Evolutionary conservation across 2,888 invertebrate genomes (phyloP), one percentile per base, ranked within the genome.

Genomic region (Idaea straminata): DNA sequence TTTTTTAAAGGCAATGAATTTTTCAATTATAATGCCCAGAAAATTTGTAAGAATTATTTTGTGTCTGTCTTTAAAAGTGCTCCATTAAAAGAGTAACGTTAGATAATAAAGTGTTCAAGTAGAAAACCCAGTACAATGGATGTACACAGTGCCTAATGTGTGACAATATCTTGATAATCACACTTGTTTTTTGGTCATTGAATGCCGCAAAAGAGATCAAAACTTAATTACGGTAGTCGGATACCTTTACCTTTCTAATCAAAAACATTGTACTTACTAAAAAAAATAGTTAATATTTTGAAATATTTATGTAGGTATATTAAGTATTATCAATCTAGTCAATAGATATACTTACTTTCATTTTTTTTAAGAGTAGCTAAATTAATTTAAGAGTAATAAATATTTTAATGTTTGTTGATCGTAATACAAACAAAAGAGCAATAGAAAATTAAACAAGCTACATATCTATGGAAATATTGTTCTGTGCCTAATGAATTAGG

Each of bases 101-200:
- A 88, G 87, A 79, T 78, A 68, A 77, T 72, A 74, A 80, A 85
- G 89, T 91, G 89, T 89, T 90, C 89, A 88, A 60, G 88, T 89
- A 89, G 88, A 71, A 84, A 70, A 82, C 74, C 83, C 83, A 86
- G 88, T 89, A 88, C 87, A 86, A 85, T 77, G 79, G 80, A 76
- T 79, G 80, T 81, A 84, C 83, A 81, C 82, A 88, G 91, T 92
- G 91, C 91, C 91, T 91, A 86, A 78, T 73, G 85, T 86, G 87
- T 88, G 90, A 91, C 89, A 89, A 88, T 91, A 88, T 85, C 80
- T 75, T 78, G 73, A 25, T 25, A 79, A 83, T 79, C 82, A 84
- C 85, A 85, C 82, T 78, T 83, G 74, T 73, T 78, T 83, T 61
- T 67, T 64, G 69, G 68, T 67, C 68, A 70, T 70, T 70, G 69